A percentile compares a stretch with the other conserved stretches of the same genome.
phyloP scores from a whole-genome alignment of 2,797 vertebrate genomes.

The Scarus forsteni region DNA sequence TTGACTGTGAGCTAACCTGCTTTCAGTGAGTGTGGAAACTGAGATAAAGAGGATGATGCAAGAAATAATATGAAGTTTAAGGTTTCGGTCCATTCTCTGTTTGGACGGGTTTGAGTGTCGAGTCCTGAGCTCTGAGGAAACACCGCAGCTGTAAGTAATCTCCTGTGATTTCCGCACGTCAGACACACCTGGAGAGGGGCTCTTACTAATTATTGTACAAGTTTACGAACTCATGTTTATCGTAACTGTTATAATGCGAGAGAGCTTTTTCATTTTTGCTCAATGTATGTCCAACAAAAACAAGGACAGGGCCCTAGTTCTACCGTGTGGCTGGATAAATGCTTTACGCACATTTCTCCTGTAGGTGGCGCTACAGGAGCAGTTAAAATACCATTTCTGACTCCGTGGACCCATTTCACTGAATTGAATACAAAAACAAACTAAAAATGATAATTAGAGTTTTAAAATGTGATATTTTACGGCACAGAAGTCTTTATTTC shows the following conservation, averaged over 20 bases:
- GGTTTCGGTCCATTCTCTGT: slow-evolving; percentile 49
- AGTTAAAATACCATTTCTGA: not conserved
- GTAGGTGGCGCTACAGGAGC: slow-evolving; percentile 46
- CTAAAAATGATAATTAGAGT: too few relatives aligned
- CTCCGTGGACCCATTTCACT: not conserved
- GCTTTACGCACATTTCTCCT: not conserved
- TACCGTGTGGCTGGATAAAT: not conserved
- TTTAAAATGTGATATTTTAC: too few relatives aligned
- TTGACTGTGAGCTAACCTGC: not conserved
- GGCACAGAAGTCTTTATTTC: not conserved
- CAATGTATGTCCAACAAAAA: not conserved
- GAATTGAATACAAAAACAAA: not conserved
- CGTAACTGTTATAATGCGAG: fast-evolving
- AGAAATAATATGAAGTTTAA: not conserved
- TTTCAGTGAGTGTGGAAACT: slow-evolving; percentile 12
- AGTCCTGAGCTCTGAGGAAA: not conserved
- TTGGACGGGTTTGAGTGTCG: not conserved
- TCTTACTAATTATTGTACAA: not conserved
- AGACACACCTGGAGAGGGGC: slow-evolving; percentile 36
- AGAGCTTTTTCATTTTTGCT: not conserved
- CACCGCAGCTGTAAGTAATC: slow-evolving; percentile 31
- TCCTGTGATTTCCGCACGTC: slow-evolving; percentile 19
- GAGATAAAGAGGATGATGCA: slow-evolving; percentile 32
- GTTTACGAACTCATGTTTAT: not conserved
- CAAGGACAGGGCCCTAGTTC: too few relatives aligned